phyloP scores from a whole-genome alignment of 2,113 vertebrate genomes.

The Eolophus roseicapilla region DNA sequence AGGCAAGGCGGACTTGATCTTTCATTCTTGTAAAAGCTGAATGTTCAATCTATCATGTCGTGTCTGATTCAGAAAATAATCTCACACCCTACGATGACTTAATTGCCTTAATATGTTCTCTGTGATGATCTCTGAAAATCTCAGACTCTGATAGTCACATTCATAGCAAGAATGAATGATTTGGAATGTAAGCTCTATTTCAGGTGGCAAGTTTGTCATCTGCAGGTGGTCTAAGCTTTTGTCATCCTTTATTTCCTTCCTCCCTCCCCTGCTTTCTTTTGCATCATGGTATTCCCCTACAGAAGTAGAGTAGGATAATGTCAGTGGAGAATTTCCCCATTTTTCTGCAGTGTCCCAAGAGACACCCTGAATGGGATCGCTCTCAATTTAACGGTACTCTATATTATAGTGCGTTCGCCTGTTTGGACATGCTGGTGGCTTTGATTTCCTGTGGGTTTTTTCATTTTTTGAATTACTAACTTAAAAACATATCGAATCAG shows the following conservation, averaged over 20 bases:
- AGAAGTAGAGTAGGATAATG: background rate
- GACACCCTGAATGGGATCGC: background rate
- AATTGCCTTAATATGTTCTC: background rate
- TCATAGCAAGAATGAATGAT: background rate
- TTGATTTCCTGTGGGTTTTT: background rate
- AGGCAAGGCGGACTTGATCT: background rate
- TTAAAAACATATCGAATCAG: background rate
- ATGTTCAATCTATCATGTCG: background rate
- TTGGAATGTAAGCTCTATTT: background rate
- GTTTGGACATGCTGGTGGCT: constrained; percentile 27
- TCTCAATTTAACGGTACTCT: background rate
- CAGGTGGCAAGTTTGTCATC: background rate
- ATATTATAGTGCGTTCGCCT: background rate
- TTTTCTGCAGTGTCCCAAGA: background rate
- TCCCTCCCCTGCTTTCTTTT: background rate
- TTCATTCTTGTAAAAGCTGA: background rate
- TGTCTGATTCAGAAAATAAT: background rate
- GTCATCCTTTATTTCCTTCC: background rate
- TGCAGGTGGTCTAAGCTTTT: background rate
- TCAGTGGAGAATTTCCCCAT: background rate
- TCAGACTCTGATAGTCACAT: background rate
- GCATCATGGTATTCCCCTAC: background rate
- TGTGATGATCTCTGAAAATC: background rate
- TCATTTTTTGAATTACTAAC: background rate
- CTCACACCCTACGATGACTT: background rate